Evolutionary conservation across 2,113 vertebrate species (phyloP).

Genomic region (Gadus chalcogrammus): DNA sequence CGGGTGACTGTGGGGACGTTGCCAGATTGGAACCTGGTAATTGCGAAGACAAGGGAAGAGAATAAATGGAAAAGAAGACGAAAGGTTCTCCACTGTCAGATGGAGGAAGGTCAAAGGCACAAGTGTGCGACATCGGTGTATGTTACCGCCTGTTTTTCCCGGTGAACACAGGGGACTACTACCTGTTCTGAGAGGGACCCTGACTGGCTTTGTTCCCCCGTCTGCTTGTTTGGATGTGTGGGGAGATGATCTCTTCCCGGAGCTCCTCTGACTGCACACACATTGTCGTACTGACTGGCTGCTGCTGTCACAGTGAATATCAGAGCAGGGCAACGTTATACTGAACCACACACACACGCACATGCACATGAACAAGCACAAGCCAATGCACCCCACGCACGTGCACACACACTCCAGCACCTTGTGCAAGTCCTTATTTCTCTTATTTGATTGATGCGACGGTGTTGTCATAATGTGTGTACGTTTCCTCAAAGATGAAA

Average conservation of each 20-base stretch:
- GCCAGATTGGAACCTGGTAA: conserved; percentile 78
- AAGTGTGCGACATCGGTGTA: conserved; percentile 70
- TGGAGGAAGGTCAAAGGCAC: conserved; percentile 76
- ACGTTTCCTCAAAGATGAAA: conserved; percentile 77
- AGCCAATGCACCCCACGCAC: not conserved
- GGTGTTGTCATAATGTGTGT: conserved; percentile 71
- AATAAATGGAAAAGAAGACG: conserved; percentile 62
- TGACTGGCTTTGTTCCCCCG: conserved; percentile 60
- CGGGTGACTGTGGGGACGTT: conserved; percentile 74
- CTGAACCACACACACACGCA: too few relatives aligned
- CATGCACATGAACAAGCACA: too few relatives aligned
- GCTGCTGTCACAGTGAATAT: conserved; percentile 18
- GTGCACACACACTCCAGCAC: not conserved
- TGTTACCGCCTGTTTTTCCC: conserved; percentile 72
- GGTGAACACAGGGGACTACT: conserved; percentile 64
- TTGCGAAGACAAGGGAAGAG: conserved; percentile 76
- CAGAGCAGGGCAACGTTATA: too few relatives aligned
- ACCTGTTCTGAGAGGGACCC: conserved; percentile 72
- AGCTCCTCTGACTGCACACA: conserved; percentile 28
- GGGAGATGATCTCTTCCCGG: conserved; percentile 61
- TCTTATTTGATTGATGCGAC: conserved; percentile 73
- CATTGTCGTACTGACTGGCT: conserved; percentile 60
- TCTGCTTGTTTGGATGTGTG: conserved; percentile 42
- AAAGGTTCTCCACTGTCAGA: conserved; percentile 71
- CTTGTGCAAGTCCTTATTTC: conserved; percentile 61